Percentiles rank a stretch among this genome's conserved stretches.
Evolutionary conservation across 1,140 invertebrate genomes (phyloP).

Genomic region (Sarcophaga peregrina): DNA sequence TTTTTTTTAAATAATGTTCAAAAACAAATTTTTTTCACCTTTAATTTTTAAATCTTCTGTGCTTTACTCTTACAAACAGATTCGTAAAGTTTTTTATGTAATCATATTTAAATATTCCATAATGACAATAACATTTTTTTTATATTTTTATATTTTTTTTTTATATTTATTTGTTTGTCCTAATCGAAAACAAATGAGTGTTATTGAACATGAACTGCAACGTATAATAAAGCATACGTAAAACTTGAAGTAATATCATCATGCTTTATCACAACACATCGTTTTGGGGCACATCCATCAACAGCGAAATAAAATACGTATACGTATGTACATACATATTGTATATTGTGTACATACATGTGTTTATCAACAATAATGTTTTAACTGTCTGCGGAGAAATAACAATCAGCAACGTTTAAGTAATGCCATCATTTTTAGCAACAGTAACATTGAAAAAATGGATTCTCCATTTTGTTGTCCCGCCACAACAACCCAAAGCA

Average conservation of each 20-base stretch:
- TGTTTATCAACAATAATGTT: background rate
- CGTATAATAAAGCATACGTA: slow-evolving; percentile 3
- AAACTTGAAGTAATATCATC: background rate
- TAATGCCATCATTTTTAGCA: slow-evolving; percentile 6
- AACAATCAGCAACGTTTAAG: background rate
- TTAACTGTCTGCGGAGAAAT: background rate
- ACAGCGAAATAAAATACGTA: background rate
- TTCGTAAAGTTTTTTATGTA: slow-evolving; percentile 21
- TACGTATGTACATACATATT: no score
- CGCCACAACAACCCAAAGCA: background rate
- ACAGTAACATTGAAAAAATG: background rate
- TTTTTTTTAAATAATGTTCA: slow-evolving; percentile 9
- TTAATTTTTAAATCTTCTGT: slow-evolving; percentile 14
- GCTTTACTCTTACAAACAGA: background rate
- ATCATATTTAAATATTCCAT: background rate
- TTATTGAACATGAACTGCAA: background rate
- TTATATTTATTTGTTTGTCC: slow-evolving; percentile 12
- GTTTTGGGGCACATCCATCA: slow-evolving; percentile 6
- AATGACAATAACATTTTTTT: slow-evolving; percentile 18
- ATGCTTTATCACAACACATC: slow-evolving; percentile 1
- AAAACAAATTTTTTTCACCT: slow-evolving; percentile 6
- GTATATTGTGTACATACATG: background rate
- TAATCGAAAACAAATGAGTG: slow-evolving; percentile 14
- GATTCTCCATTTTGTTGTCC: background rate
- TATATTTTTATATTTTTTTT: slow-evolving; percentile 16